Percentiles rank a stretch among this genome's conserved stretches.
Evolutionary conservation across 2,113 vertebrate species (phyloP).

Genomic region (Silurus glanis): DNA sequence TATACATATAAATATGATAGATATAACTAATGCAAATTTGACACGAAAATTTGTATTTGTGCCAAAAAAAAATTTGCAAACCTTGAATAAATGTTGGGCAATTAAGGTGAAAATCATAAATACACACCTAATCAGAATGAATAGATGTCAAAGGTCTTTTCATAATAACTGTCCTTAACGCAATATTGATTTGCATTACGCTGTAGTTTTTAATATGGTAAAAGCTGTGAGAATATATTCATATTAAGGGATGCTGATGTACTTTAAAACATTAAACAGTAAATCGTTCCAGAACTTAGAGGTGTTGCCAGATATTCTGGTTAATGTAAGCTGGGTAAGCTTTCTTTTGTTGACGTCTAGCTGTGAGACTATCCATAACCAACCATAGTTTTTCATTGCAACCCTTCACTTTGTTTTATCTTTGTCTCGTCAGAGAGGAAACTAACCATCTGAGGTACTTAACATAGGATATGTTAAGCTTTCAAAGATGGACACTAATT

Average conservation of each 20-base stretch:
- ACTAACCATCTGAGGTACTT: neutral
- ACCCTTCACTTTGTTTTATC: neutral
- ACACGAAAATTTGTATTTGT: neutral
- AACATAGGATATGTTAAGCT: neutral
- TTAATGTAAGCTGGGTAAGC: neutral
- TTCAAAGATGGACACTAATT: slow-evolving; percentile 18
- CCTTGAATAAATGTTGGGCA: neutral
- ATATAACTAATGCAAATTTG: neutral
- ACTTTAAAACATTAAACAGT: slow-evolving; percentile 21
- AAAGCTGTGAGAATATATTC: neutral
- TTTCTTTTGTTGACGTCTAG: neutral
- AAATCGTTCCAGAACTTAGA: neutral
- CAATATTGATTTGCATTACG: neutral
- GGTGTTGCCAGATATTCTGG: slow-evolving; percentile 19
- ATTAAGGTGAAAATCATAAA: neutral
- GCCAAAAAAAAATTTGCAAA: neutral
- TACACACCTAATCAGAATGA: neutral
- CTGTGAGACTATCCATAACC: slow-evolving; percentile 3
- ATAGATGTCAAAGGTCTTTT: neutral
- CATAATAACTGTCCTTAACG: neutral
- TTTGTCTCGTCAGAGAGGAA: neutral
- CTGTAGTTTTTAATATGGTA: neutral
- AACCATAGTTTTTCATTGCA: neutral
- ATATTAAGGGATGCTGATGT: neutral
- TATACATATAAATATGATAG: neutral